A percentile compares a stretch with the other conserved stretches of the same genome.
phyloP scores from a whole-genome alignment of 2,797 vertebrate genomes.

The Schizopygopsis malacanthus region DNA sequence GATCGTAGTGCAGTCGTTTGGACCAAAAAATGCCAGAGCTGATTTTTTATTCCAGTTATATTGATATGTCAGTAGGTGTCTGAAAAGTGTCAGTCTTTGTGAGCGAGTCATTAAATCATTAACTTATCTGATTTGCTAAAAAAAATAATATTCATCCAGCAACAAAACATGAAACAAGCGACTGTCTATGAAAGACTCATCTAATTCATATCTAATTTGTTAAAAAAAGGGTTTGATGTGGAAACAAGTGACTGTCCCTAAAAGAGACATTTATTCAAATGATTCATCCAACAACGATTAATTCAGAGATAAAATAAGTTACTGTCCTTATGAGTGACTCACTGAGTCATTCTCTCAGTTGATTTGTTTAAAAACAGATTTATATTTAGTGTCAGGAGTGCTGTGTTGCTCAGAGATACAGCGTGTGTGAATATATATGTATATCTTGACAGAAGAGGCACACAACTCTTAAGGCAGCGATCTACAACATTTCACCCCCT shows the following conservation, averaged over 20 bases:
- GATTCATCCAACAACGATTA: background rate
- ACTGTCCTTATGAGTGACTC: background rate
- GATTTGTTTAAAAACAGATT: background rate
- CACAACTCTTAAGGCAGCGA: background rate
- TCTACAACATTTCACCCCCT: background rate
- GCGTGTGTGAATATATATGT: background rate
- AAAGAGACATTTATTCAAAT: background rate
- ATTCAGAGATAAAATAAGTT: background rate
- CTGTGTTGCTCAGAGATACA: background rate
- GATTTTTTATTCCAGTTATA: background rate
- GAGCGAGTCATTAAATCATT: background rate
- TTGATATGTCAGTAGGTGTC: background rate
- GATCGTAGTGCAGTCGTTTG: too few species aligned
- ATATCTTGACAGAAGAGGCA: background rate
- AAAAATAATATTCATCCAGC: background rate
- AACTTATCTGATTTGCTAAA: background rate
- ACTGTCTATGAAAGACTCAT: too few species aligned
- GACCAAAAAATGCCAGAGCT: too few species aligned
- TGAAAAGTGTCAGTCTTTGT: background rate
- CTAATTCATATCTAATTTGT: background rate
- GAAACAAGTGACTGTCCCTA: background rate
- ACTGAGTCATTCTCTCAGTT: background rate
- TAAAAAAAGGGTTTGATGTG: background rate
- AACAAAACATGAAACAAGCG: background rate
- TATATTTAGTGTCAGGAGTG: background rate